Evolutionary conservation across 2,888 invertebrate genomes (phyloP).

Genomic region (Phalera bucephala): DNA sequence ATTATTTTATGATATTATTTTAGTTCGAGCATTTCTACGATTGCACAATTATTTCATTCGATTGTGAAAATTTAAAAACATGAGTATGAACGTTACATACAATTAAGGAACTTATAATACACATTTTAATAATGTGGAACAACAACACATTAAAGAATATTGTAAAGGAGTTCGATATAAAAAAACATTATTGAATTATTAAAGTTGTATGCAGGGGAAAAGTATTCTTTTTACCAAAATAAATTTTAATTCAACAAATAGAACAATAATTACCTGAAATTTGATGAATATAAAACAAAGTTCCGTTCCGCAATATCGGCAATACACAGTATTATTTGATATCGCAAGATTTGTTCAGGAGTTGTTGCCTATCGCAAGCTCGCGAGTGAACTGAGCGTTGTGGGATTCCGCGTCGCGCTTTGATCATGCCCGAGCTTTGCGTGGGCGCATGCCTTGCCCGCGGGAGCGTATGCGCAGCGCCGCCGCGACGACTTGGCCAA

Average conservation of each 20-base stretch:
- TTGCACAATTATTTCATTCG: conserved; percentile 2
- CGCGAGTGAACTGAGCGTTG: conserved; percentile 63
- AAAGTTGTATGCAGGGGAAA: no score
- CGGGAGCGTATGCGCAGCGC: conserved; percentile 47
- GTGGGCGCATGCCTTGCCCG: conserved; percentile 54
- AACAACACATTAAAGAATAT: no score
- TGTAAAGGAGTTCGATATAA: no score
- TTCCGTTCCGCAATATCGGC: conserved; percentile 24
- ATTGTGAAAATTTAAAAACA: conserved; percentile 1
- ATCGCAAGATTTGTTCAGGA: conserved; percentile 30
- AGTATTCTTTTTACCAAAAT: no score
- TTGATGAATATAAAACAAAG: conserved; percentile 24
- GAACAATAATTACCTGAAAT: conserved; percentile 40
- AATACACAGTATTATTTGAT: conserved; percentile 16
- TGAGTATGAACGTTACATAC: conserved; percentile 2
- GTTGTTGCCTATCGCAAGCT: conserved; percentile 63
- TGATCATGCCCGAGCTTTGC: conserved; percentile 62
- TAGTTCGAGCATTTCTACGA: not conserved
- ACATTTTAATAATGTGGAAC: no score
- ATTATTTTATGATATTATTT: no score
- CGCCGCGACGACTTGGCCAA: conserved; percentile 46
- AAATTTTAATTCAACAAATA: no score
- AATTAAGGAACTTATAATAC: no score
- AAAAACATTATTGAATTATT: no score
- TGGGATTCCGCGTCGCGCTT: conserved; percentile 52